Base-by-base conservation (phyloP, 2,797 vertebrate genomes). In the Ambastaia sidthimunki region DNA sequence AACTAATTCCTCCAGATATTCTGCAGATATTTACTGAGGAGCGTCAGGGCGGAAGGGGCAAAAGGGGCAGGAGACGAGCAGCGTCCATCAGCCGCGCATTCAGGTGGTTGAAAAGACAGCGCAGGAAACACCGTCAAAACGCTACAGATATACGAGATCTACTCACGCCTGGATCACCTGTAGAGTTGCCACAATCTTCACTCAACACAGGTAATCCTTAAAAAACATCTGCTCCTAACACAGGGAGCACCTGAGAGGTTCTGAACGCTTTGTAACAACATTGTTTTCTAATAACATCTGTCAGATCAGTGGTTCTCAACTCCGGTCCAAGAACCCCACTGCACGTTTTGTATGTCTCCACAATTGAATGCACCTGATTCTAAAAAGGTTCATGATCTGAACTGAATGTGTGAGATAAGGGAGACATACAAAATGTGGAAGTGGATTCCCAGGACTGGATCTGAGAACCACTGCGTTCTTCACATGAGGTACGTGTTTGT, bases 91-190 rank as follows among this genome's bases (percentile, higher is more conserved):
- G 95, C 28, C 88, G 95, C 34, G 96, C 96, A n/a, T 87, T 98
- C 84, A 94, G 91, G 88, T 98, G 96, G 97, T 86, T 97, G 12
- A 95, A 96, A 85, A 91, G 94, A 41, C 95, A 93, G 86, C 93
- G 94, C 90, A 92, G 90, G 88, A 93, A 95, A 92, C 81, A 84
- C 7, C 44, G 74, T 0, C 19, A 63, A 0, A 19, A 48, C 0
- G 86, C 28, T 55, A 86, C 62, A 85, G 74, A 85, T 82, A 74
- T 13, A 4, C 52, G 54, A 37, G 89, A 91, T 50, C 80, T 92
- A 0, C 82, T 94, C 76, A 87, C 89, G 54, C 63, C 90, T 54
- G 91, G 89, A 34, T 84, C 85, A 34, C 90, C 81, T 60, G 76
- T 84, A 48, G 84, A 85, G 16, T 82, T 86, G 11, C 76, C 80